Base-by-base conservation (phyloP, 2,888 invertebrate species). In the Andrena chrysosceles region DNA sequence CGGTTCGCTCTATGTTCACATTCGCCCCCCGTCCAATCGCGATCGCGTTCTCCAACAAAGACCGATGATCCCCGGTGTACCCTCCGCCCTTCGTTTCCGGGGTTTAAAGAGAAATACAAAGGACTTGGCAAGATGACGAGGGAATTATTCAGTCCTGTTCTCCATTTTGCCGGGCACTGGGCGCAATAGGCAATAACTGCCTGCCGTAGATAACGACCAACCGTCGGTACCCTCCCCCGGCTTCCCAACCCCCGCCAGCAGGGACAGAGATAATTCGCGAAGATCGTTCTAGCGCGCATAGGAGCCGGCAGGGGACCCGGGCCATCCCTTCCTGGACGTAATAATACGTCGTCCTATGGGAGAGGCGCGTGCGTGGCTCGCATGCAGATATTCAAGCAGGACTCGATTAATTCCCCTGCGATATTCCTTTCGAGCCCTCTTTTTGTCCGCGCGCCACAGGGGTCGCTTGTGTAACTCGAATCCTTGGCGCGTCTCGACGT, bases 181-280 rank as follows among this genome's bases (percentile, higher is more conserved):
- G 75, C 26, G 85, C 85, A 81, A 84, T 84, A 77, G 85, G 74
- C 85, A 81, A 84, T 85, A 84, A 85, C 85, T 85, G 85, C 64
- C 81, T 72, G 63, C 66, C 74, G 75, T 77, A 85, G 85, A 85
- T 85, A 85, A 85, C 85, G 85, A 85, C 71, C 77, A 31, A 20
- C 68, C 56, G 16, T 16, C 42, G 56, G 66, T 67, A 29, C 20
- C 35, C 56, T 2, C 16, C 52, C 56, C 29, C 26, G 2, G 31
- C 69, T 63, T 31, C 48, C 26, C 49, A n/a, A 29, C 54, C 69
- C 74, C 56, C 52, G 29, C 49, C 20, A 33, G 35, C 10, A 71
- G 74, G 85, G 84, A 68, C 81, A 71, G 67, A 76, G 81, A 84
- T 85, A 85, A 85, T 85, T 81, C 84, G 84, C 54, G 74, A 84